phyloP scores from a whole-genome alignment of 1,140 invertebrate species.

The Popillia japonica region DNA sequence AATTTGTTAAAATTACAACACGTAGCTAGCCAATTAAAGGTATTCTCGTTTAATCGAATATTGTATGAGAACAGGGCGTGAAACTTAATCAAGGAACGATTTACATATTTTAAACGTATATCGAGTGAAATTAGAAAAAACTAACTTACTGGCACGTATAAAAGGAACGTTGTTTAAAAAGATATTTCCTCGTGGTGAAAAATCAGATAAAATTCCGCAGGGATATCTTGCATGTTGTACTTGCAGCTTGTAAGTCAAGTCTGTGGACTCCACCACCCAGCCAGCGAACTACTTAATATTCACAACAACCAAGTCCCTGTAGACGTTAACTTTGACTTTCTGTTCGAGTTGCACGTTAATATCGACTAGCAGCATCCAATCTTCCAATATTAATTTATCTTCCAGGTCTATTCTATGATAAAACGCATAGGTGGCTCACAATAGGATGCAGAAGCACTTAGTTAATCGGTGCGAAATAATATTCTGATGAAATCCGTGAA shows the following conservation, averaged over 20 bases:
- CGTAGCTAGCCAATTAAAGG: neutral
- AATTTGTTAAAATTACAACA: slow-evolving; percentile 1
- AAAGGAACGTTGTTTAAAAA: neutral
- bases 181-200: neutral
- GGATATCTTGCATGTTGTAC: neutral
- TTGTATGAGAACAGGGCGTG: neutral
- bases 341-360: neutral
- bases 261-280: neutral
- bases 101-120: neutral
- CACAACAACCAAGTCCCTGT: neutral
- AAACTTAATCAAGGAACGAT: neutral
- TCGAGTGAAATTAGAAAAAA: too few species aligned
- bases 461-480: too few species aligned
- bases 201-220: neutral
- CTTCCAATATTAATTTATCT: too few species aligned
- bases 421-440: too few species aligned
- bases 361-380: too few species aligned
- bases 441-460: too few species aligned
- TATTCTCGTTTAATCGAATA: neutral
- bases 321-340: neutral
- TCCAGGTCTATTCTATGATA: too few species aligned
- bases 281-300: neutral
- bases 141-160: too few species aligned
- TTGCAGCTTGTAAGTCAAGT: neutral
- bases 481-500: too few species aligned